Base-by-base conservation (phyloP, 2,113 vertebrate genomes). In the Myrmecobius fasciatus region DNA sequence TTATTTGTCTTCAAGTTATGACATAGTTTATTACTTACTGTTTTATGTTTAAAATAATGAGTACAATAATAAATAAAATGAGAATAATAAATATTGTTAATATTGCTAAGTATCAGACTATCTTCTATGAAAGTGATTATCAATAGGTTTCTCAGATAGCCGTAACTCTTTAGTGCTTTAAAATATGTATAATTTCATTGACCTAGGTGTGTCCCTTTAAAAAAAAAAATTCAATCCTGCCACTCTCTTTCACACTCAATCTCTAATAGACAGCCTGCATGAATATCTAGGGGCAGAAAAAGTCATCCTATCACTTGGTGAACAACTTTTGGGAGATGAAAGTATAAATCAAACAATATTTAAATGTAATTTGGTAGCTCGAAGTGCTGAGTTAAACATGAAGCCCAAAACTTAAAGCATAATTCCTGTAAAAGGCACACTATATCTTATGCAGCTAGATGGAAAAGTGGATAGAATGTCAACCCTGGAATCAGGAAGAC, bases 1-100 rank as follows among this genome's bases (percentile, higher is more conserved):
- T 95, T 9, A 52, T 48, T 8, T 75, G 51, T 92, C 92, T 92
- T 94, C 48, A 92, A 93, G 67, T 88, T 20, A 96, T 92, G n/a
- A 60, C 43, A 89, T 28, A 1, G 0, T 53, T 95, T 6, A 89
- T 92, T 36, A 89, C 52, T 54, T 93, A 92, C 43, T 94, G 31
- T 17, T 94, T 14, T 36, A 88, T 1, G 11, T 53, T 7, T 25
- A 52, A 94, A 43, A n/a, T 36, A 75, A 75, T 75, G 20, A 67
- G 10, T 67, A 36, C 14, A 36, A 67, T 67, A 67, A 67, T 36
- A 36, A 60, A 28, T 28, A 31, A 31, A 60, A 60, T 60, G 56
- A n/a, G 36, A 17, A 75, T 43, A 43, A 22, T 75, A 17, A 22
- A 22, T n/a, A 43, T 22, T n/a, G 36, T 43, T 75, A 43, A 75